Percentiles rank a stretch among this genome's conserved stretches.
phyloP scores from a whole-genome alignment of 92 coral and sea anemone species.

The Parazoanthus swiftii region DNA sequence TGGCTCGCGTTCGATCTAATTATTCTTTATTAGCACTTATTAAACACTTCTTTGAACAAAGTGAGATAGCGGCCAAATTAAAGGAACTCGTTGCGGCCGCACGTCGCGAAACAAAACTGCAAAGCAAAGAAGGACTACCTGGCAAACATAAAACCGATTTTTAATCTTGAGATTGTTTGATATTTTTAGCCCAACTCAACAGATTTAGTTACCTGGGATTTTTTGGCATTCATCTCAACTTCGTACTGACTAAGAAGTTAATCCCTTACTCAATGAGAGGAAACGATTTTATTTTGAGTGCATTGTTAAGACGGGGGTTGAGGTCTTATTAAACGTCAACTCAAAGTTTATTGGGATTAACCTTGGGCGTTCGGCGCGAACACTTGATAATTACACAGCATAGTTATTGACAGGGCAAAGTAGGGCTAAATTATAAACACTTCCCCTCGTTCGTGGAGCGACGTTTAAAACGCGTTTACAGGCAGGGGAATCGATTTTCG shows the following conservation, averaged over 20 bases:
- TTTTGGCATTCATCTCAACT: neutral
- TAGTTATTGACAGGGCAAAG: neutral
- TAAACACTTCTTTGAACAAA: neutral
- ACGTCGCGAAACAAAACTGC: neutral
- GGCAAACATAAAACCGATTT: neutral
- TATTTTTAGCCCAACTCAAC: neutral
- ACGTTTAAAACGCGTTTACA: neutral
- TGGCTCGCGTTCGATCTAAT: neutral
- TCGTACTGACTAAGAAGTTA: constrained; percentile 1
- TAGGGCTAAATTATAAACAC: neutral
- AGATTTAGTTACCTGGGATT: neutral
- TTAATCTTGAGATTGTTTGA: neutral
- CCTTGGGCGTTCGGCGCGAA: neutral
- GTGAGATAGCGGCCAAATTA: neutral
- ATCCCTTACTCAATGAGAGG: neutral
- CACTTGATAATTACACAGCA: neutral
- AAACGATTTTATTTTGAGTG: neutral
- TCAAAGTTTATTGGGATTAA: neutral
- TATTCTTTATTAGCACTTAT: constrained; percentile 6
- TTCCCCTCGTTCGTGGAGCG: neutral
- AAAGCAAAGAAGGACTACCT: neutral
- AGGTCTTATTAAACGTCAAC: constrained; percentile 4
- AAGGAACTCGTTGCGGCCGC: neutral
- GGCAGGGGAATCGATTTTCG: no score
- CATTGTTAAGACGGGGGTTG: neutral